phyloP scores from a whole-genome alignment of 1,140 invertebrate species.

The Samia ricini region DNA sequence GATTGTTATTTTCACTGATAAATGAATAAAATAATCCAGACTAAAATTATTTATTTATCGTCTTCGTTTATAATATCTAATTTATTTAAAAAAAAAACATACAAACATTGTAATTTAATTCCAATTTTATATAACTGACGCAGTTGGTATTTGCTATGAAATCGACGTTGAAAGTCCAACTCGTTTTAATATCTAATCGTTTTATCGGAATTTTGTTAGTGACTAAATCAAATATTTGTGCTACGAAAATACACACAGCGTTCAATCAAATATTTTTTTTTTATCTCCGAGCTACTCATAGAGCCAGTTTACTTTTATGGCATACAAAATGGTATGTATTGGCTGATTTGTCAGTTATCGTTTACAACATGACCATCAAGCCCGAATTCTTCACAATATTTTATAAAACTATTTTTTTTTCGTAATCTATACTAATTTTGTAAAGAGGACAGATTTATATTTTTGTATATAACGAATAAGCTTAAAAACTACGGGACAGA shows the following conservation, averaged over 20 bases:
- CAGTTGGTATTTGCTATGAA: background rate
- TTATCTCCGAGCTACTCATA: background rate
- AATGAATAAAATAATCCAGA: too few species aligned
- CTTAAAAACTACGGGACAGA: too few species aligned
- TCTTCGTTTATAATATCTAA: background rate
- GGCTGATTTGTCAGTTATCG: too few species aligned
- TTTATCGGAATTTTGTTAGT: constrained; percentile 1
- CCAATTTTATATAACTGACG: background rate
- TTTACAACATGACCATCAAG: too few species aligned
- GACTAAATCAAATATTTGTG: background rate
- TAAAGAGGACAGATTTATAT: too few species aligned
- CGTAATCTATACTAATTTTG: too few species aligned
- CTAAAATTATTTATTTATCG: too few species aligned
- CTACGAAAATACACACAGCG: background rate
- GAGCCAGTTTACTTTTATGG: background rate
- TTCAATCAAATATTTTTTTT: background rate
- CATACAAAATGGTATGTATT: background rate
- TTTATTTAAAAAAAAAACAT: background rate
- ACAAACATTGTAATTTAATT: background rate
- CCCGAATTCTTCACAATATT: too few species aligned
- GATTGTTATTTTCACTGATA: too few species aligned
- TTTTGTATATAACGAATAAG: too few species aligned
- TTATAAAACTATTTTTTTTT: too few species aligned
- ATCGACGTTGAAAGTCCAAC: background rate
- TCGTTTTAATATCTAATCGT: constrained; percentile 1